Conservation (phyloP, 2,888 invertebrate species). For the Ptilodon capucinus region DNA sequence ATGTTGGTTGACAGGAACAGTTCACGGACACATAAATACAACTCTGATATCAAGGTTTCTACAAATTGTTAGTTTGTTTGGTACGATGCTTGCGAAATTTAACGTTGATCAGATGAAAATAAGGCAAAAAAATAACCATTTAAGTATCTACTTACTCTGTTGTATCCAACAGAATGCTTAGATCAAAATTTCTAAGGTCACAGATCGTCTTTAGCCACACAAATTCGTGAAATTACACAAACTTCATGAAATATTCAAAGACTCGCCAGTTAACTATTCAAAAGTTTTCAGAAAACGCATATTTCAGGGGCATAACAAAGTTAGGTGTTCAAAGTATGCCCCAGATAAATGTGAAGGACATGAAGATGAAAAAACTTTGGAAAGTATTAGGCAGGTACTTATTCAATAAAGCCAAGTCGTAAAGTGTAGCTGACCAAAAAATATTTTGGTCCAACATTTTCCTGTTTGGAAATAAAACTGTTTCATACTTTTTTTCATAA, state of each 20-base stretch:
- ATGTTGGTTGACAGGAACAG: too few relatives aligned
- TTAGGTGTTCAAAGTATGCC: neutral
- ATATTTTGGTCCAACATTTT: too few relatives aligned
- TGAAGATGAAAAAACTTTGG: neutral
- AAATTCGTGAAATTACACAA: neutral
- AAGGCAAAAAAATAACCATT: too few relatives aligned
- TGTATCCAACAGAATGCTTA: neutral
- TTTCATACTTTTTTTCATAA: too few relatives aligned
- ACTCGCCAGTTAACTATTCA: slow-evolving; percentile 6
- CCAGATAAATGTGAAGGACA: neutral
- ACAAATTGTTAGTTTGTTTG: too few relatives aligned
- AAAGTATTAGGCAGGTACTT: too few relatives aligned
- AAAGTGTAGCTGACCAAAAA: neutral
- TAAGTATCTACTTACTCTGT: too few relatives aligned
- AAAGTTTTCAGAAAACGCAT: slow-evolving; percentile 2
- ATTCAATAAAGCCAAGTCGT: neutral
- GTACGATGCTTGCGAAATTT: too few relatives aligned
- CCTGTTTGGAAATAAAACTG: too few relatives aligned
- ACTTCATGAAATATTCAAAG: neutral
- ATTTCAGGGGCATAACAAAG: neutral
- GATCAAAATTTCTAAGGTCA: neutral
- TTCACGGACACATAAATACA: too few relatives aligned
- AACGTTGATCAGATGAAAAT: too few relatives aligned
- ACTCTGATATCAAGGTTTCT: too few relatives aligned
- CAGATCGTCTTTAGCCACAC: neutral